phyloP scores from a whole-genome alignment of 2,888 invertebrate species.

The Cephus spinipes region DNA sequence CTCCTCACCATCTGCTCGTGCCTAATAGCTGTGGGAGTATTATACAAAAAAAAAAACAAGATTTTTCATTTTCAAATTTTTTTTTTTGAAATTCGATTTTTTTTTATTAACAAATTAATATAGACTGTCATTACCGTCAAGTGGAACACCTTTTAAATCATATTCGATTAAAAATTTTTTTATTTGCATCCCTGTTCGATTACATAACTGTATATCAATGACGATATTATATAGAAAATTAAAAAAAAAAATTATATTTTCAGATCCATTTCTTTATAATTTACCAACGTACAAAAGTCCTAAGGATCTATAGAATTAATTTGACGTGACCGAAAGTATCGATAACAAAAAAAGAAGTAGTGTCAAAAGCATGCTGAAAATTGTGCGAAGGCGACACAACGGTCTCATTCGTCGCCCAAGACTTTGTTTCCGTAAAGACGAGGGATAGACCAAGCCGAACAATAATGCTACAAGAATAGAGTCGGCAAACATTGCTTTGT shows the following conservation, averaged over 20 bases:
- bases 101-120: neutral
- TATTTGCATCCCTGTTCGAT: neutral
- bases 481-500: conserved; percentile 64
- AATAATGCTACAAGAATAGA: conserved; percentile 41
- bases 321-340: neutral
- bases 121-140: neutral
- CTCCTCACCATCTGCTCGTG: neutral
- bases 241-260: no score
- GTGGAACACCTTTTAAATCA: neutral
- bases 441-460: neutral
- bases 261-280: neutral
- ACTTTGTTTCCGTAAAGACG: neutral
- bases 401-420: neutral
- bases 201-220: neutral
- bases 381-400: neutral
- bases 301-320: neutral
- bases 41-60: neutral
- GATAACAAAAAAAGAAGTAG: neutral
- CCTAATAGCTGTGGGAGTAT: neutral
- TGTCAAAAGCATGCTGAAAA: neutral
- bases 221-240: no score
- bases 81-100: neutral
- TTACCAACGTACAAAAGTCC: neutral
- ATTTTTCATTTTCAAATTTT: neutral
- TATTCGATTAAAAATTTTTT: neutral